Evolutionary conservation across 2,888 invertebrate genomes (phyloP), one percentile per base, ranked within the genome.

Genomic region (Leptinotarsa juncta): DNA sequence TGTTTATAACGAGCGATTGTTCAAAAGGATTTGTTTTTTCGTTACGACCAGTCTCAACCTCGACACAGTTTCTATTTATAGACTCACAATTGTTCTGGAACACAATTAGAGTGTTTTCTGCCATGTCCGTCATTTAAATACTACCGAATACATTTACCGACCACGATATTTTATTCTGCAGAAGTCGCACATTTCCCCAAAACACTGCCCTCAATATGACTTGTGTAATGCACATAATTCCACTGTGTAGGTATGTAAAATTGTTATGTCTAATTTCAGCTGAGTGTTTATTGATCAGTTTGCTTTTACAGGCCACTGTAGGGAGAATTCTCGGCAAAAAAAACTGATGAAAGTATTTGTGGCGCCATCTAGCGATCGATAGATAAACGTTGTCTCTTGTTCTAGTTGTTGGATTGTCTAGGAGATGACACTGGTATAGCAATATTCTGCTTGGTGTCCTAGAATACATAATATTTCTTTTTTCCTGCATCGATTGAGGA

Each of bases 51-150:
- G 20, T 66, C 48, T 72, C 73, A 79, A 79, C 80, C 80, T 83
- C 81, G 80, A 77, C 81, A 82, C 81, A 79, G 66, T 82, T 82
- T 76, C 80, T 82, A 83, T 83, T 84, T 78, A 82, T 82, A 82
- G 79, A 76, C 67, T 82, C 82, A 75, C 80, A 82, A 78, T 82
- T 81, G 76, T 82, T 82, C 77, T 82, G 81, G 77, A 81, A 82
- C 74, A 82, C 77, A 75, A 82, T 78, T 77, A 82, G 73, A 23
- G 79, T 77, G 69, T 81, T 82, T 77, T 83, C 83, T 80, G 83
- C 81, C 83, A 83, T 83, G 81, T 83, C 82, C 83, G 82, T 83
- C 77, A 70, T 70, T 72, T 60, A 50, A 66, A 55, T 20, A 12
- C 3, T 67, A 26, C 60, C 42, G 53, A 65, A 65, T 26, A 50